Evolutionary conservation across 2,797 vertebrate genomes (phyloP).

Genomic region (Enteromius paludinosus): DNA sequence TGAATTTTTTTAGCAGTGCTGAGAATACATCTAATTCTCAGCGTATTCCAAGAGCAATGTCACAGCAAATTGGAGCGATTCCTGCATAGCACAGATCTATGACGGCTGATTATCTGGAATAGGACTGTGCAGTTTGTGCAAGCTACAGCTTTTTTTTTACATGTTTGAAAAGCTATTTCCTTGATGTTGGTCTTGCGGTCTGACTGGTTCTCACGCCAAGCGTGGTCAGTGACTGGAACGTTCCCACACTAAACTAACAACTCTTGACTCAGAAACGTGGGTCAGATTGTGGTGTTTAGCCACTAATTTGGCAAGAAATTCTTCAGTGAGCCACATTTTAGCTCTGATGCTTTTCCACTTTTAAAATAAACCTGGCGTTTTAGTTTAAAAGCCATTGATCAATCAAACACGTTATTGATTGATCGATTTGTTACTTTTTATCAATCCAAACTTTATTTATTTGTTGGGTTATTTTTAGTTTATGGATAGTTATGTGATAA

Average conservation of each 20-base stretch:
- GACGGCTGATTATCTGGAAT: conserved; percentile 14
- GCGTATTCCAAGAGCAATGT: neutral
- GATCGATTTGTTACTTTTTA: no score
- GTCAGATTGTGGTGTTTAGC: conserved; percentile 5
- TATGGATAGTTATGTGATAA: neutral
- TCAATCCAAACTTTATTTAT: neutral
- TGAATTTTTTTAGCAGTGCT: neutral
- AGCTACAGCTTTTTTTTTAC: conserved; percentile 12
- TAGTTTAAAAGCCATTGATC: neutral
- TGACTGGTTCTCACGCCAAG: conserved; percentile 53
- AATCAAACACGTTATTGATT: neutral
- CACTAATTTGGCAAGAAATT: neutral
- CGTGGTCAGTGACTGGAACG: conserved; percentile 48
- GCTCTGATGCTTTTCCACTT: neutral
- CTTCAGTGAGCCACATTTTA: neutral
- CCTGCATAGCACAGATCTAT: neutral
- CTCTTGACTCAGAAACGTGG: conserved; percentile 45
- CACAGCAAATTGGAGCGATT: neutral
- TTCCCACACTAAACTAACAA: conserved; percentile 53
- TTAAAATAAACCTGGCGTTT: neutral
- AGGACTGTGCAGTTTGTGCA: conserved; percentile 22
- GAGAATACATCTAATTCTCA: neutral
- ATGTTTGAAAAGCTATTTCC: conserved; percentile 47
- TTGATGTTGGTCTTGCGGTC: conserved; percentile 57
- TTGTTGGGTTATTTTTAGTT: neutral